A percentile compares a stretch with the other conserved stretches of the same genome.
Evolutionary conservation across 1,140 invertebrate genomes (phyloP).

Genomic region (Aricia agestis): DNA sequence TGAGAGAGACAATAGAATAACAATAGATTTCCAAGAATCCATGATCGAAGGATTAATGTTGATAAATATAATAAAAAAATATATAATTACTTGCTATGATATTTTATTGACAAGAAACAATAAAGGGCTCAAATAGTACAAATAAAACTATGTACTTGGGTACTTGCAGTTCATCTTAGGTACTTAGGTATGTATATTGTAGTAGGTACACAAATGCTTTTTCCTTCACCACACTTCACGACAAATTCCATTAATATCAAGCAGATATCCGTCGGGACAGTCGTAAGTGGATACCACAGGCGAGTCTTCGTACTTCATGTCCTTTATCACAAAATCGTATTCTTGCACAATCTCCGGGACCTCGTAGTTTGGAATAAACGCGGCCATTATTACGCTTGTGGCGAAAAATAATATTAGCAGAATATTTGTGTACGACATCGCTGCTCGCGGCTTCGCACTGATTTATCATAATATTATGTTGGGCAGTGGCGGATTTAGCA

Average conservation of each 20-base stretch:
- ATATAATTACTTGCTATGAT: no score
- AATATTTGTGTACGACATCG: slow-evolving; percentile 29
- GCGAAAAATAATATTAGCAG: slow-evolving; percentile 18
- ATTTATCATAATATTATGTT: no score
- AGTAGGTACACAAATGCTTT: background rate
- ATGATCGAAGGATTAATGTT: no score
- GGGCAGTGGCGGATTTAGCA: no score
- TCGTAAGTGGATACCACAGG: slow-evolving; percentile 26
- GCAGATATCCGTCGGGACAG: slow-evolving; percentile 44
- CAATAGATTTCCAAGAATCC: no score
- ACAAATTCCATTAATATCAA: slow-evolving; percentile 44
- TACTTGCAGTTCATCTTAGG: no score
- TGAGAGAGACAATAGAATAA: no score
- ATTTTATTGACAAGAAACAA: no score
- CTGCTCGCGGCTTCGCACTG: background rate
- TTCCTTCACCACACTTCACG: slow-evolving; percentile 54
- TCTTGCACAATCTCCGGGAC: slow-evolving; percentile 32
- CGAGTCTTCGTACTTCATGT: slow-evolving; percentile 44
- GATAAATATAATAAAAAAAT: no score
- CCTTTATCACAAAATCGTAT: slow-evolving; percentile 39
- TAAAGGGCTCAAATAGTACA: no score
- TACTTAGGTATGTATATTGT: no score
- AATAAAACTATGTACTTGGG: no score
- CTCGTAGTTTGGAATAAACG: slow-evolving; percentile 30
- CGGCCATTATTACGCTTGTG: slow-evolving; percentile 17